Base-by-base conservation (phyloP, 1,140 invertebrate species). In the Drosophila bifasciata region DNA sequence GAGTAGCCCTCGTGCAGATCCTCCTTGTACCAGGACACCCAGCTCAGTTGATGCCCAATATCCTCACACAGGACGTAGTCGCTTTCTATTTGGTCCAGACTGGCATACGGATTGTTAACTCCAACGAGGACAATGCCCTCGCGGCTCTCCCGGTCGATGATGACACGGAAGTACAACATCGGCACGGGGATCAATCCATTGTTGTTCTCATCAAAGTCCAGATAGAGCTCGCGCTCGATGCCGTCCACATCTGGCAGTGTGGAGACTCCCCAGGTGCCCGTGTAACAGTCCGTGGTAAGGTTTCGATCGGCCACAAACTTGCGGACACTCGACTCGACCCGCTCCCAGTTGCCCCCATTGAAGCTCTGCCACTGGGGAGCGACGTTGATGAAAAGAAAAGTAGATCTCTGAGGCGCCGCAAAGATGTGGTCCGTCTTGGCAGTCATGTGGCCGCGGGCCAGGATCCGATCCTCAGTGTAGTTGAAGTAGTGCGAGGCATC, bases 401-500 rank as follows among this genome's bases (percentile, higher is more conserved):
- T 94, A 1, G 94, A 89, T 2, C 93, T 92, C 73, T 96, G 94
- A 6, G 93, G 93, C 1, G 93, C 89, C 0, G 92, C 94, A 68
- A 93, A 94, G 2, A 95, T 92, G 45, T 93, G 93, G 84, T 96
- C 95, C 25, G 92, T 93, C 72, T 95, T 95, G 3, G 95, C 95
- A 0, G 93, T 90, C 49, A 95, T 91, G 71, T 96, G 95, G 25
- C 95, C 95, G n/a, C 94, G 92, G 0, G 94, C 91, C 49, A 96
- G 75, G 74, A 91, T 93, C 0, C 89, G 75, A 67, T 90, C 52
- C 1, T 81, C 77, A 5, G 44, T 61, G 9, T 53, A 80, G 53
- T 91, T 88, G 16, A 91, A 91, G 21, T 78, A 90, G 0, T 68
- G 69, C n/a, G 89, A 75, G 11, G 83, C 81, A 51, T 90, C 83